Evolutionary conservation across 2,113 vertebrate genomes (phyloP).

Genomic region (Protobothrops flavoviridis): DNA sequence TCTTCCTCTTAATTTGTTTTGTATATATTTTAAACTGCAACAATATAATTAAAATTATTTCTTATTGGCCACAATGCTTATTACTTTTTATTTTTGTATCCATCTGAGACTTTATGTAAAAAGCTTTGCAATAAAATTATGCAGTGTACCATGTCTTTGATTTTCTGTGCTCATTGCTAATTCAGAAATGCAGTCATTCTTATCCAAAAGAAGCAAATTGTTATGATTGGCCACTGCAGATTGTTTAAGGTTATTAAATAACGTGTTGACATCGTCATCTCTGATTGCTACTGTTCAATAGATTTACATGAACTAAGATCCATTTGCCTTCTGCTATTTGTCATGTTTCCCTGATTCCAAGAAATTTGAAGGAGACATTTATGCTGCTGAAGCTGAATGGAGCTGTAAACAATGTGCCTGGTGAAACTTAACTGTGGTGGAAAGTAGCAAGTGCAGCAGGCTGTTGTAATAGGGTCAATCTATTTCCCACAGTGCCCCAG

Average conservation of each 20-base stretch:
- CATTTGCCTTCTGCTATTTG: background rate
- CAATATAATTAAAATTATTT: background rate
- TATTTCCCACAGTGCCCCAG: background rate
- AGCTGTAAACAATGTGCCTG: background rate
- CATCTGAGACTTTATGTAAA: background rate
- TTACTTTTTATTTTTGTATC: slow-evolving; percentile 33
- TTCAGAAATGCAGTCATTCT: slow-evolving; percentile 47
- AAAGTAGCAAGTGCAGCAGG: background rate
- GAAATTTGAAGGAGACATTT: background rate
- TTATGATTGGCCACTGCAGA: background rate
- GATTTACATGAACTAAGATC: background rate
- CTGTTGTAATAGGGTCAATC: background rate
- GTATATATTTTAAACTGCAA: background rate
- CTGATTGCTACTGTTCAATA: background rate
- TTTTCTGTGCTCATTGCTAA: slow-evolving; percentile 39
- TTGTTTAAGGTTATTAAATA: background rate
- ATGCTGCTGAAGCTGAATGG: background rate
- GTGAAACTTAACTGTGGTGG: background rate
- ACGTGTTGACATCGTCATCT: background rate
- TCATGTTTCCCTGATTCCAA: background rate
- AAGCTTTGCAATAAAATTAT: slow-evolving; percentile 22
- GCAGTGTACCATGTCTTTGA: slow-evolving; percentile 26
- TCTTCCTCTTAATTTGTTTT: background rate
- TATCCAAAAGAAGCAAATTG: slow-evolving; percentile 19
- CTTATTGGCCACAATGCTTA: background rate